phyloP scores from a whole-genome alignment of 2,888 invertebrate genomes.

The Cerastoderma edule region DNA sequence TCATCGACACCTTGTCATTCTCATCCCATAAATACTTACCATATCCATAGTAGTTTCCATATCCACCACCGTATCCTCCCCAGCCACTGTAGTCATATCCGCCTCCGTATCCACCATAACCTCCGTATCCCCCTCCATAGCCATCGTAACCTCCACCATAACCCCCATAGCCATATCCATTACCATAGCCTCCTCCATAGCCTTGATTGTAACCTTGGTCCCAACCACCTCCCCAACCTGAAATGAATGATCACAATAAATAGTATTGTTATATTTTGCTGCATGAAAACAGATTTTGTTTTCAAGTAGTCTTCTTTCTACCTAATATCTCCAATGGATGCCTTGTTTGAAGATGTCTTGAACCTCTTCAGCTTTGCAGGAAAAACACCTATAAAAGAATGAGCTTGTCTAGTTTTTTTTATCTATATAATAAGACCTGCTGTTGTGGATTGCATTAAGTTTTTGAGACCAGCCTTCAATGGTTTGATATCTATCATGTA shows the following conservation, averaged over 20 bases:
- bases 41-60: slow-evolving; percentile 2
- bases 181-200: slow-evolving; percentile 41
- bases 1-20: not conserved
- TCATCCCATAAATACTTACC: not conserved
- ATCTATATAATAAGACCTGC: too few species aligned
- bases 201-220: slow-evolving; percentile 50
- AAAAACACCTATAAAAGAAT: too few species aligned
- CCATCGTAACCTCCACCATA: slow-evolving; percentile 65
- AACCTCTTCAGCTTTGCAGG: too few species aligned
- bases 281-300: too few species aligned
- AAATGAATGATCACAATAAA: not conserved
- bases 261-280: too few species aligned
- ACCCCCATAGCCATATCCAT: slow-evolving; percentile 42
- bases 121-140: slow-evolving; percentile 86
- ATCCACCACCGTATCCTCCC: slow-evolving; percentile 60
- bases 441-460: too few species aligned
- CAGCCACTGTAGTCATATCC: slow-evolving; percentile 60
- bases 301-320: too few species aligned
- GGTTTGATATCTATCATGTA: too few species aligned
- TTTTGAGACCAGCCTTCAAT: too few species aligned
- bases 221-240: slow-evolving; percentile 49
- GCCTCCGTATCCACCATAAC: slow-evolving; percentile 76
- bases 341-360: too few species aligned
- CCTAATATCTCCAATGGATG: too few species aligned
- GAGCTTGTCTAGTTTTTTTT: too few species aligned